phyloP scores from a whole-genome alignment of 2,888 invertebrate genomes.

The Aspidiotus rigidus region DNA sequence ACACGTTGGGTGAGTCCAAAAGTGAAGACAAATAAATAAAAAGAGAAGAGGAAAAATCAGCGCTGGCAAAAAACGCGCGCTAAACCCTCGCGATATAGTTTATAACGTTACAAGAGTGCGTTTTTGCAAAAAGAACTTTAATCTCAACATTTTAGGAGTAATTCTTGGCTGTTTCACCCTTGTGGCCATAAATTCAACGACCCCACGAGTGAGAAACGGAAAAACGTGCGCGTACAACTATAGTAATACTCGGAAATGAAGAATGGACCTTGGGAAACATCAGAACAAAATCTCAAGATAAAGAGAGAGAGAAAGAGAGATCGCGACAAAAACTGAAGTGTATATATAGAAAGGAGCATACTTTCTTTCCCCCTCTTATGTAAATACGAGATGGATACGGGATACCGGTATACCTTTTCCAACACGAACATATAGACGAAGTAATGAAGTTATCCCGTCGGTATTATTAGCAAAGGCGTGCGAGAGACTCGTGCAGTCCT shows the following conservation, averaged over 20 bases:
- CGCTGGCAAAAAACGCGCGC: no score
- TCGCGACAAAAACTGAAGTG: slow-evolving; percentile 21
- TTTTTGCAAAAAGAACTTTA: slow-evolving; percentile 22
- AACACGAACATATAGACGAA: background rate
- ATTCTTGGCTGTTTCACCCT: slow-evolving; percentile 34
- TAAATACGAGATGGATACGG: slow-evolving; percentile 29
- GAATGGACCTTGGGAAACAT: slow-evolving; percentile 29
- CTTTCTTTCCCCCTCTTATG: slow-evolving; percentile 25
- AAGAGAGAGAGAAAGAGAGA: background rate
- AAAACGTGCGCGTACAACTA: background rate
- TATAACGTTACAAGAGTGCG: no score
- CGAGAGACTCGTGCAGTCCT: no score
- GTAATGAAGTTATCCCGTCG: slow-evolving; percentile 32
- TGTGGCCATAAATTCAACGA: slow-evolving; percentile 32
- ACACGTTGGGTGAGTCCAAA: no score
- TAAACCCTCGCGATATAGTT: no score
- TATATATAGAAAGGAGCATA: no score
- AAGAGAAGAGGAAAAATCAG: no score
- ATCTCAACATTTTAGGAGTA: slow-evolving; percentile 33
- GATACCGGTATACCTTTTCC: no score
- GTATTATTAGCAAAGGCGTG: slow-evolving; percentile 25
- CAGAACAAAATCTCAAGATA: slow-evolving; percentile 32
- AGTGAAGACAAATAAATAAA: no score
- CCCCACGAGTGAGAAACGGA: slow-evolving; percentile 25
- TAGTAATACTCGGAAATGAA: slow-evolving; percentile 25